Percentiles rank a stretch among this genome's conserved stretches.
Evolutionary conservation across 2,113 vertebrate genomes (phyloP).

Genomic region (Brachyhypopomus gauderio): DNA sequence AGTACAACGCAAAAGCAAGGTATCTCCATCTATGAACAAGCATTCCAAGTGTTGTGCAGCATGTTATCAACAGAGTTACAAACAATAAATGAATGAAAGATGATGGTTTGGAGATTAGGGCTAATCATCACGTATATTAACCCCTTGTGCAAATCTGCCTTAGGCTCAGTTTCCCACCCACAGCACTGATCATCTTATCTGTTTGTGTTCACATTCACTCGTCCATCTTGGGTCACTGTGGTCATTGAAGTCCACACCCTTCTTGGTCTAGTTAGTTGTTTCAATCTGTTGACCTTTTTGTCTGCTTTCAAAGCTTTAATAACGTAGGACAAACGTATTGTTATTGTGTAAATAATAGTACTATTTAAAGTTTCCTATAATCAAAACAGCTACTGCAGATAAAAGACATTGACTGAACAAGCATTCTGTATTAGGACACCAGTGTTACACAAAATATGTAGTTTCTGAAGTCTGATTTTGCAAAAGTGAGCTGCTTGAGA

Average conservation of each 20-base stretch:
- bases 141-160: conserved; percentile 23
- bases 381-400: conserved; percentile 51
- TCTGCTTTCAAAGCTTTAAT: conserved; percentile 54
- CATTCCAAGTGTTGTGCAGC: conserved; percentile 40
- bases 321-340: conserved; percentile 36
- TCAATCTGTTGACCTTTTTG: conserved; percentile 14
- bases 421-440: conserved; percentile 40
- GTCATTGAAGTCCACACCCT: not conserved
- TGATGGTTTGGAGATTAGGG: conserved; percentile 33
- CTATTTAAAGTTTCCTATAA: conserved; percentile 48
- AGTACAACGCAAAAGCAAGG: conserved; percentile 42
- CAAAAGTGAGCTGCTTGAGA: not conserved
- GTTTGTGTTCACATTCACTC: not conserved
- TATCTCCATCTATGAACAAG: conserved; percentile 37
- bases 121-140: conserved; percentile 36
- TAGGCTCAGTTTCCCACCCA: not conserved
- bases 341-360: conserved; percentile 59
- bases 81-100: not conserved
- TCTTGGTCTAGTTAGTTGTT: not conserved
- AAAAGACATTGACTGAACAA: conserved; percentile 45
- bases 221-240: not conserved
- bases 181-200: not conserved
- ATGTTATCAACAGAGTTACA: conserved; percentile 29
- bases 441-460: conserved; percentile 38
- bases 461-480: conserved; percentile 12